These are phyloP conservation scores for Magallana angulata DNA, from an alignment of 1,140 invertebrate species.

Conservation along the genomic window DNA sequence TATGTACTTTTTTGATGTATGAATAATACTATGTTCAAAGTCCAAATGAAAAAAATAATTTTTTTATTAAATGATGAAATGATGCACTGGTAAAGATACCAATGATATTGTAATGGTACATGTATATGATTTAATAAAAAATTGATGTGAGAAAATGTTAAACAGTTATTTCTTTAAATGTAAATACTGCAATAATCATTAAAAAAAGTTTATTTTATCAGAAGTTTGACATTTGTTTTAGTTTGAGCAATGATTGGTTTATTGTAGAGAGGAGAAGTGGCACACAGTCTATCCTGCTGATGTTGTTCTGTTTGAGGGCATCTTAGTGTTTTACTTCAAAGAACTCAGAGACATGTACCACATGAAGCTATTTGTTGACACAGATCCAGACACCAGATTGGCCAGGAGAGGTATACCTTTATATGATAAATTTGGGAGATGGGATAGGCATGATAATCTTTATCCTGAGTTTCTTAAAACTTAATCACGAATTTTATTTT, in stretches of 20 bases:
- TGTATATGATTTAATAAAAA: neutral
- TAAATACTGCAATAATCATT: neutral
- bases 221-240: neutral
- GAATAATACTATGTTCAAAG: too few relatives aligned
- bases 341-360: conserved; percentile 97
- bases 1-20: too few relatives aligned
- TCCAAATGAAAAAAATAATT: too few relatives aligned
- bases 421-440: too few relatives aligned
- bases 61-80: too few relatives aligned
- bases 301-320: conserved; percentile 98
- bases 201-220: too few relatives aligned
- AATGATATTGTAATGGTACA: too few relatives aligned
- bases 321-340: conserved; percentile 98
- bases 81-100: too few relatives aligned
- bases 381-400: conserved; percentile 97
- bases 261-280: conserved; percentile 30
- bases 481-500: too few relatives aligned
- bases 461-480: too few relatives aligned
- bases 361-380: conserved; percentile 99
- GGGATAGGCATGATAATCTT: too few relatives aligned
- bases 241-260: neutral
- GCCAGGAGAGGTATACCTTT: conserved; percentile 89
- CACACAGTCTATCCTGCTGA: conserved; percentile 95
- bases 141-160: neutral
- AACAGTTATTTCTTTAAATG: neutral